A percentile compares a stretch with the other conserved stretches of the same genome.
Evolutionary conservation across 2,797 vertebrate genomes (phyloP).

Genomic region (Sphenopsis melanotis): DNA sequence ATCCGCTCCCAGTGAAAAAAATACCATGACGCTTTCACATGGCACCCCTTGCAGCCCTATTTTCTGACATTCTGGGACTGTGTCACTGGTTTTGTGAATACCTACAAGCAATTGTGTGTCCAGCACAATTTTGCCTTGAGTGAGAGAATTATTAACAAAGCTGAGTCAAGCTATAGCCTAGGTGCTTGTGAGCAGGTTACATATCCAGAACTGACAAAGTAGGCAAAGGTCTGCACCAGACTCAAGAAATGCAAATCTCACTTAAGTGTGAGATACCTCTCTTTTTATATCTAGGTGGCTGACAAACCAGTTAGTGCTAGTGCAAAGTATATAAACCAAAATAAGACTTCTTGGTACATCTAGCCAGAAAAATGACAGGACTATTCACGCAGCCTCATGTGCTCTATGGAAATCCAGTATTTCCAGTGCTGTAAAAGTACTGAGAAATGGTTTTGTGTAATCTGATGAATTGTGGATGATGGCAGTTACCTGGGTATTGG

Average conservation of each 20-base stretch:
- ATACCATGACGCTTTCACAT: background rate
- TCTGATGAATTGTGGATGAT: background rate
- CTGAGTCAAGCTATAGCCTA: fast-evolving
- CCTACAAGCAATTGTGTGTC: fast-evolving
- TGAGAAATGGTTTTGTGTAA: background rate
- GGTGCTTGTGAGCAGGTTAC: background rate
- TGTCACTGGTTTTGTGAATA: background rate
- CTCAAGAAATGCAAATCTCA: background rate
- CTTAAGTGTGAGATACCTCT: background rate
- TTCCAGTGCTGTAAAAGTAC: background rate
- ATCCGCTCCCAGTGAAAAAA: background rate
- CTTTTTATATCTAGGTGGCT: background rate
- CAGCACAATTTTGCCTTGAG: background rate
- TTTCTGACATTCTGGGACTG: background rate
- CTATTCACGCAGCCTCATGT: background rate
- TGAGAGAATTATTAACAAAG: background rate
- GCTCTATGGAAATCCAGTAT: background rate
- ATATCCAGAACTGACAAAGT: background rate
- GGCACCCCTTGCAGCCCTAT: background rate
- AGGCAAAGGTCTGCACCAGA: background rate
- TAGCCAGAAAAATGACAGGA: background rate
- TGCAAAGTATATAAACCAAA: background rate
- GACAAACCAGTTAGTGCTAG: background rate
- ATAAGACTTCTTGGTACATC: background rate
- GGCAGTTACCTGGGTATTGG: background rate